A percentile compares a stretch with the other conserved stretches of the same genome.
Evolutionary conservation across 1,140 invertebrate genomes (phyloP).

Genomic region (Drosophila leontia): DNA sequence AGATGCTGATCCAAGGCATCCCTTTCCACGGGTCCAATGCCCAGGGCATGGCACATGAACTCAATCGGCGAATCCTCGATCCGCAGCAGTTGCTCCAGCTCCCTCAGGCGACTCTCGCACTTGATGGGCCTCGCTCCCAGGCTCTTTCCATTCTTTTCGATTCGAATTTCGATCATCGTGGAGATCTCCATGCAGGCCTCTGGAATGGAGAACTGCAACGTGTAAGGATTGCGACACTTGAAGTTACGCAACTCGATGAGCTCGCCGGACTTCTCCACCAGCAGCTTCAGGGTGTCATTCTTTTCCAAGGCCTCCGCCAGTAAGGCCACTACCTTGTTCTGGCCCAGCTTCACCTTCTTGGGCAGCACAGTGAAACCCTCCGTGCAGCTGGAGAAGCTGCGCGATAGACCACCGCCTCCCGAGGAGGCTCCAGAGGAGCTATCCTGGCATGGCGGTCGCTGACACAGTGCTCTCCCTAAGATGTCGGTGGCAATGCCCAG

Average conservation of each 20-base stretch:
- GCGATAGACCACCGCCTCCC: conserved; percentile 55
- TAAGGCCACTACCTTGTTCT: conserved; percentile 92
- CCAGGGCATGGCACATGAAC: conserved; percentile 94
- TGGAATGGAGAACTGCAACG: conserved; percentile 91
- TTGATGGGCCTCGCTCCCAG: conserved; percentile 92
- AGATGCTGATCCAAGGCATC: conserved; percentile 93
- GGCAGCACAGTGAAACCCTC: conserved; percentile 83
- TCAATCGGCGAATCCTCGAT: conserved; percentile 92
- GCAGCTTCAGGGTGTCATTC: conserved; percentile 90
- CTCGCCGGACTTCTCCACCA: conserved; percentile 92
- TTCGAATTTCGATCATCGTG: conserved; percentile 91
- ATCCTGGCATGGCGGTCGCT: conserved; percentile 86
- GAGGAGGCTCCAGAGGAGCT: conserved; percentile 27
- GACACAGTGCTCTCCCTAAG: conserved; percentile 88
- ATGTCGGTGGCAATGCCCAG: conserved; percentile 91
- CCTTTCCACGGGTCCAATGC: conserved; percentile 90
- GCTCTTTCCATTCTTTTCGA: conserved; percentile 91
- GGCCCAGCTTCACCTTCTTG: conserved; percentile 86
- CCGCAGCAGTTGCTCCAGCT: conserved; percentile 92
- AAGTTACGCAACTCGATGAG: conserved; percentile 90
- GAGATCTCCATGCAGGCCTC: conserved; percentile 92
- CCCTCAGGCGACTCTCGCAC: conserved; percentile 92
- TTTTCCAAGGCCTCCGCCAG: conserved; percentile 90
- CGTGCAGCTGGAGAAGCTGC: conserved; percentile 78
- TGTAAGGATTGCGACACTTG: conserved; percentile 92